phyloP scores from a whole-genome alignment of 37 sponge, comb jelly and placozoan species.

The Hexactinellida sp. region DNA sequence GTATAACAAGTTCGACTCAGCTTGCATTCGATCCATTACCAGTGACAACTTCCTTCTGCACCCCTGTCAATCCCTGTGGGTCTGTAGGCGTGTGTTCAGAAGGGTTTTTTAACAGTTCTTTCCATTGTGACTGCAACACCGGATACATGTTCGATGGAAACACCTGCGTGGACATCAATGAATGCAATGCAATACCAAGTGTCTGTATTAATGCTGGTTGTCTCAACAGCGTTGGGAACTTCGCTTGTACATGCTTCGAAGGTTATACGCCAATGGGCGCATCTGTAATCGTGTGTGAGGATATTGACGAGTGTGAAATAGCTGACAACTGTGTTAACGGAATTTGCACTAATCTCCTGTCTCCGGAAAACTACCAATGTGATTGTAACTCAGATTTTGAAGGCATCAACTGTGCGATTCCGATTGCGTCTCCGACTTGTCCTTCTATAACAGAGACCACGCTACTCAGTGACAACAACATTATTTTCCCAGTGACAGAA shows the following conservation, averaged over 20 bases:
- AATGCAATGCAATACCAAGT: neutral
- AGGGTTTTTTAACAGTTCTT: slow-evolving; percentile 2
- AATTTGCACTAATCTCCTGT: slow-evolving; percentile 8
- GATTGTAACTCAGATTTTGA: neutral
- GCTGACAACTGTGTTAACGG: neutral
- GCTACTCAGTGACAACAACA: neutral
- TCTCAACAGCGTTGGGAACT: neutral
- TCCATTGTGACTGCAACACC: neutral
- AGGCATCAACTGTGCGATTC: neutral
- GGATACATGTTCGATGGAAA: neutral
- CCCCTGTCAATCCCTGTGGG: neutral
- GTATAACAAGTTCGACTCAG: neutral
- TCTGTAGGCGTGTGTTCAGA: neutral
- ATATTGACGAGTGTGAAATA: neutral
- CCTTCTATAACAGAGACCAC: neutral
- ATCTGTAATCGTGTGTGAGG: neutral
- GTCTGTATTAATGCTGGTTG: neutral
- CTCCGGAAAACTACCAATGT: neutral
- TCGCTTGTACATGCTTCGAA: neutral
- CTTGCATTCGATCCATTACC: neutral
- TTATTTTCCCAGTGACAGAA: neutral
- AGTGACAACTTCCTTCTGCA: neutral
- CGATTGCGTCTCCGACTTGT: neutral
- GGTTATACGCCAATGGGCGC: neutral
- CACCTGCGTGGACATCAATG: neutral